Percentiles rank a stretch among this genome's conserved stretches.
phyloP scores from a whole-genome alignment of 2,113 vertebrate genomes.

The Dendropsophus ebraccatus region DNA sequence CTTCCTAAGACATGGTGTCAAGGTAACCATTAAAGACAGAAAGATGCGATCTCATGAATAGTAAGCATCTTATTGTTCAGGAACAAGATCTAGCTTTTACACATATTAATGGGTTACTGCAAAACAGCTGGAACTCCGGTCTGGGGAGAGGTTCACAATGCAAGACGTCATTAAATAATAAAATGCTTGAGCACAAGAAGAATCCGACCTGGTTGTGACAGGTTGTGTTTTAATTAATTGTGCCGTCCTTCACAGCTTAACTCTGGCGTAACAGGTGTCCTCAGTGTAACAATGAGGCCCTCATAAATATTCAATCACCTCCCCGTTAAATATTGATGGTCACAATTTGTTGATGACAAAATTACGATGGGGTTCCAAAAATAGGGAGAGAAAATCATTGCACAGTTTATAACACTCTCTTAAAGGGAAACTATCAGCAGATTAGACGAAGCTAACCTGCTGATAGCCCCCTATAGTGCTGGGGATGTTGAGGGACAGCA shows the following conservation, averaged over 20 bases:
- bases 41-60: background rate
- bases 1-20: background rate
- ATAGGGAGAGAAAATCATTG: background rate
- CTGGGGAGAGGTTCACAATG: slow-evolving; percentile 12
- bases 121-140: slow-evolving; percentile 36
- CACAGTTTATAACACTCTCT: too few species aligned
- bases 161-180: slow-evolving; percentile 60
- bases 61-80: slow-evolving; percentile 62
- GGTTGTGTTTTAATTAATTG: slow-evolving; percentile 52
- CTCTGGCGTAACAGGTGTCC: slow-evolving; percentile 47
- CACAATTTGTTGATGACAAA: slow-evolving; percentile 46
- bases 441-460: too few species aligned
- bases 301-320: slow-evolving; percentile 47
- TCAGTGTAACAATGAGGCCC: slow-evolving; percentile 19
- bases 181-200: background rate
- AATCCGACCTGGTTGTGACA: slow-evolving; percentile 47
- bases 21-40: background rate
- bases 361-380: background rate
- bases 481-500: too few species aligned
- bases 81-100: slow-evolving; percentile 62
- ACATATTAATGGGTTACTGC: slow-evolving; percentile 31
- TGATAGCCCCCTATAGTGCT: too few species aligned
- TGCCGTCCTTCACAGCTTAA: slow-evolving; percentile 46
- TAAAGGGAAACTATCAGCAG: too few species aligned
- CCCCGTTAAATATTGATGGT: slow-evolving; percentile 41